Evolutionary conservation across 2,888 invertebrate genomes (phyloP).

Genomic region (Xestia rhomboidea): DNA sequence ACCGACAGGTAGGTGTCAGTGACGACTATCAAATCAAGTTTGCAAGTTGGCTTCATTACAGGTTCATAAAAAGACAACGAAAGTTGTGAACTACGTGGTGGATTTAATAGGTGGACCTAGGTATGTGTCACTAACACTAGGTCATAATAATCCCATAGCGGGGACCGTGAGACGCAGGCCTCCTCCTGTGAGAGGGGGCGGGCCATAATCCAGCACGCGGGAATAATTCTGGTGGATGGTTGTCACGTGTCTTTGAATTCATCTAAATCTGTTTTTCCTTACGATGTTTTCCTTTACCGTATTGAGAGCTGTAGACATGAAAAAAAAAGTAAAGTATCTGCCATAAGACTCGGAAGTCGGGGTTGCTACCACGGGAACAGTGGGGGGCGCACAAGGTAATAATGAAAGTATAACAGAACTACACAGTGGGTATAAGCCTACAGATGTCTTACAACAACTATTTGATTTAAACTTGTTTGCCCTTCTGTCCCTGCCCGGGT

Average conservation of each 20-base stretch:
- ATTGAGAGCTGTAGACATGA: too few species aligned
- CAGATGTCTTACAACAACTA: background rate
- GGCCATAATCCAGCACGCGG: background rate
- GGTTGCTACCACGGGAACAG: background rate
- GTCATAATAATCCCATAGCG: too few species aligned
- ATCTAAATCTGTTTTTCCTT: too few species aligned
- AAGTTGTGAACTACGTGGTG: background rate
- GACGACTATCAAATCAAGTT: too few species aligned
- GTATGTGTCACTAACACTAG: too few species aligned
- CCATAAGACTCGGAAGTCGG: background rate
- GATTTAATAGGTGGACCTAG: background rate
- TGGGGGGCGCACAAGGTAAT: too few species aligned
- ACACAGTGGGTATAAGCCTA: background rate
- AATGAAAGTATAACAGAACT: background rate
- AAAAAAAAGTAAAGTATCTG: background rate
- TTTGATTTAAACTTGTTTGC: slow-evolving; percentile 2
- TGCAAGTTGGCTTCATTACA: too few species aligned
- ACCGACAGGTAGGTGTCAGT: too few species aligned
- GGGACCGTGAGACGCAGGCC: background rate
- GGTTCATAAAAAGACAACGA: too few species aligned
- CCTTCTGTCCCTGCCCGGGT: slow-evolving; percentile 12
- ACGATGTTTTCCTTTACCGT: too few species aligned
- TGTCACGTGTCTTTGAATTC: too few species aligned
- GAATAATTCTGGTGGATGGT: too few species aligned
- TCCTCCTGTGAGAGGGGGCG: background rate